Conservation (phyloP, 2,113 vertebrate species). For the Xenotilapia longispinis region DNA sequence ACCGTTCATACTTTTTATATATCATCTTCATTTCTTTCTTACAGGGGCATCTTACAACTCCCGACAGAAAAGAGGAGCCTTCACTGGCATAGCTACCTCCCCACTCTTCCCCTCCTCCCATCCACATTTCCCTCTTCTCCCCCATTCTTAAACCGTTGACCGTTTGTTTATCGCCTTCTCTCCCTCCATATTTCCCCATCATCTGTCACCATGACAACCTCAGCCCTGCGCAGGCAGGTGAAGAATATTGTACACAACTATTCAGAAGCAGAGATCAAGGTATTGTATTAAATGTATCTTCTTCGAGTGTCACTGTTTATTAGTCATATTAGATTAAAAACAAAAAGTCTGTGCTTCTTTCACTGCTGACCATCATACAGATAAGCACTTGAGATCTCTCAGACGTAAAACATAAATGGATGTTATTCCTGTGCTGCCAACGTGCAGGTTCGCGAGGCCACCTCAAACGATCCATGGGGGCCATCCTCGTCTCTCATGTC, state of each 20-base stretch:
- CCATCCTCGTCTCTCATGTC: slow-evolving; percentile 95
- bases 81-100: slow-evolving; percentile 9
- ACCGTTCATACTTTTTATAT: neutral
- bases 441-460: slow-evolving; percentile 81
- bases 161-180: neutral
- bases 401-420: neutral
- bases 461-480: slow-evolving; percentile 96
- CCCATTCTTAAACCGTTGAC: neutral
- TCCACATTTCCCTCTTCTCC: neutral
- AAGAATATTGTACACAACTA: slow-evolving; percentile 99
- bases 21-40: neutral
- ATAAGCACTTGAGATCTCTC: too few relatives aligned
- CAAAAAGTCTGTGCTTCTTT: neutral
- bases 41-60: slow-evolving; percentile 26
- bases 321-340: neutral
- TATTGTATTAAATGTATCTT: slow-evolving; percentile 24
- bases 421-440: neutral
- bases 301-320: neutral
- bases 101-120: neutral
- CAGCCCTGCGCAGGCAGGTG: slow-evolving; percentile 90
- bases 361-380: too few relatives aligned
- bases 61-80: slow-evolving; percentile 28
- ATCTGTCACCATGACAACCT: slow-evolving; percentile 84
- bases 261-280: slow-evolving; percentile 93
- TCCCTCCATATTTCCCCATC: slow-evolving; percentile 16